These are phyloP conservation scores for Petrocephalus schoutedeni DNA, from an alignment of 2,797 vertebrate species.

Conservation along the genomic window DNA sequence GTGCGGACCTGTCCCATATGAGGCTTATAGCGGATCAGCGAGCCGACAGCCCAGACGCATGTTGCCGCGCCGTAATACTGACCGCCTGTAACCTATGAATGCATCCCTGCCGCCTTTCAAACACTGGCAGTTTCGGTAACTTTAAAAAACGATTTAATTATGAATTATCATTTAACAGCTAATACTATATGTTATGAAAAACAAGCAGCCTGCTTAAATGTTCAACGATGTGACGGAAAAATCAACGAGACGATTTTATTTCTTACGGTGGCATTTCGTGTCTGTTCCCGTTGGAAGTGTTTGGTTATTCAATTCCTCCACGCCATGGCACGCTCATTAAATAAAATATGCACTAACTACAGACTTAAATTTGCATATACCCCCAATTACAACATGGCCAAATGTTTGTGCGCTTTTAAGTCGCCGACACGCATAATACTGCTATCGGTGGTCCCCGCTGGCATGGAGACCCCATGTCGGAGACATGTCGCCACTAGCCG, in stretches of 20 bases:
- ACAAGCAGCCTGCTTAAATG: not conserved
- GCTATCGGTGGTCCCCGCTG: slow-evolving; percentile 51
- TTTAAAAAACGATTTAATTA: not conserved
- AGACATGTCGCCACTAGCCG: not conserved
- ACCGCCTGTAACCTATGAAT: not conserved
- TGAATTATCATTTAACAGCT: not conserved
- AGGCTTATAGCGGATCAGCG: not conserved
- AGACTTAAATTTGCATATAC: slow-evolving; percentile 46
- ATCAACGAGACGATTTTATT: not conserved
- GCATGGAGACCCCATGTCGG: slow-evolving; percentile 43
- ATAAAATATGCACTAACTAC: not conserved
- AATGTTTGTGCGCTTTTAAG: slow-evolving; percentile 52
- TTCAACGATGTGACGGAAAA: not conserved
- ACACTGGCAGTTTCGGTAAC: not conserved
- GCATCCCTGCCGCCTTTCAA: not conserved
- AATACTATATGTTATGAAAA: not conserved
- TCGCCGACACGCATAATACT: slow-evolving; percentile 56
- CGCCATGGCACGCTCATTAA: slow-evolving; percentile 38
- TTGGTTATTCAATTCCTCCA: slow-evolving; percentile 36
- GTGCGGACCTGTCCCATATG: no score
- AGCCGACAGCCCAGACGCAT: not conserved
- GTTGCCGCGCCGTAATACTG: not conserved
- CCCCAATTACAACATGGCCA: slow-evolving; percentile 45
- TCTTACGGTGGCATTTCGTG: not conserved
- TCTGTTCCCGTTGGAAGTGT: slow-evolving; percentile 34